These are phyloP conservation scores for Diploscapter pachys DNA, from an alignment of 1,140 invertebrate genomes.

Conservation along the genomic window DNA sequence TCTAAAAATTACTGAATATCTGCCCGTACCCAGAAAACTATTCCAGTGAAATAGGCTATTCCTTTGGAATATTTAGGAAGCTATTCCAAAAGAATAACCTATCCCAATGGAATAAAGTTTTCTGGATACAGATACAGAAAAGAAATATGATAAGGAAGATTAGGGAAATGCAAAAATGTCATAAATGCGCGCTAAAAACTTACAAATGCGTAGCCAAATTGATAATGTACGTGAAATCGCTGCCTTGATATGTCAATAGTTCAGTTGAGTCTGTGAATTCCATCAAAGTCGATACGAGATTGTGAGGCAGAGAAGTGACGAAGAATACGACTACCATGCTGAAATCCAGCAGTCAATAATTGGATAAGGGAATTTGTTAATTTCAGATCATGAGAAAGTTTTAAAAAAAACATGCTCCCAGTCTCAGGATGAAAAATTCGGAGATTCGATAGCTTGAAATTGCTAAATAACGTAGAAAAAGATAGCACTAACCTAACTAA, in stretches of 20 bases:
- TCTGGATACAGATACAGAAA: too few species aligned
- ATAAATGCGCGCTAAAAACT: not conserved
- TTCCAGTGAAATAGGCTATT: too few species aligned
- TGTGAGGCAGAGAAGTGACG: slow-evolving; percentile 31
- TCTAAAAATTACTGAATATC: too few species aligned
- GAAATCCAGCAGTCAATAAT: not conserved
- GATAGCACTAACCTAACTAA: slow-evolving; percentile 25
- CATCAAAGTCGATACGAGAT: slow-evolving; percentile 35
- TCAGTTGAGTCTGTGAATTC: slow-evolving; percentile 26
- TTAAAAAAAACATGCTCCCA: not conserved
- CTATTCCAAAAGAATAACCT: too few species aligned
- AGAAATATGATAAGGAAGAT: too few species aligned
- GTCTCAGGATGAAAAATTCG: not conserved
- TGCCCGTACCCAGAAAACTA: too few species aligned
- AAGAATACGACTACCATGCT: slow-evolving; percentile 32
- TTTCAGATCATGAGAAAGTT: not conserved
- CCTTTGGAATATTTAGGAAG: too few species aligned
- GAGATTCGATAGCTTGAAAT: not conserved
- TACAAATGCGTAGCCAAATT: slow-evolving; percentile 37
- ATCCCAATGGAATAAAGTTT: too few species aligned
- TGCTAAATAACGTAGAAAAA: not conserved
- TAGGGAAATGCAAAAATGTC: too few species aligned
- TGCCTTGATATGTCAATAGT: slow-evolving; percentile 1
- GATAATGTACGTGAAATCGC: slow-evolving; percentile 29
- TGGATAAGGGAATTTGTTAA: too few species aligned